These are phyloP conservation scores for Micronycteris hirsuta DNA, from an alignment of 2,113 vertebrate species.

Conservation along the genomic window DNA sequence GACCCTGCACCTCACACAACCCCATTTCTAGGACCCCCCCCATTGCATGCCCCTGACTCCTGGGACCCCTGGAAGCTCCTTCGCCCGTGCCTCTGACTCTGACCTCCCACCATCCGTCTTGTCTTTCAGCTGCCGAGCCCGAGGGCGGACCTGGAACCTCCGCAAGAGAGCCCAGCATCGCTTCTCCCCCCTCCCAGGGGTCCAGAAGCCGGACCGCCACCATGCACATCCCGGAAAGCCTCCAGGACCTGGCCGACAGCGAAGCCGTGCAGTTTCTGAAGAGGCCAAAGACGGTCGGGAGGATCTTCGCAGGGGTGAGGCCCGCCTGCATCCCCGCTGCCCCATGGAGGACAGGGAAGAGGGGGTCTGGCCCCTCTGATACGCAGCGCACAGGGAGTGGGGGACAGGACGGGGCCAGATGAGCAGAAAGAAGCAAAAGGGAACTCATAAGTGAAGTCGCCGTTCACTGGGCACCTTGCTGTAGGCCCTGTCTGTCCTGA, in stretches of 20 bases:
- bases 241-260: conserved; percentile 56
- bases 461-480: neutral
- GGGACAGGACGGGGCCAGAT: neutral
- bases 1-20: too few species aligned
- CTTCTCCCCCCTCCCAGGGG: neutral
- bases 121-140: neutral
- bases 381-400: neutral
- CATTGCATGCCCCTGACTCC: neutral
- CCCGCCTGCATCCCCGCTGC: neutral
- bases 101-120: neutral
- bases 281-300: conserved; percentile 55
- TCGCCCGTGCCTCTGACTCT: neutral
- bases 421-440: neutral
- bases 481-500: accelerated
- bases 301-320: conserved; percentile 74
- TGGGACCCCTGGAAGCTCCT: neutral
- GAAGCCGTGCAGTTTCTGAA: conserved; percentile 68
- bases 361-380: neutral
- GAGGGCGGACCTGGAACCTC: neutral
- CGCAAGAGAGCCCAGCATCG: neutral
- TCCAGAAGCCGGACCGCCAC: neutral
- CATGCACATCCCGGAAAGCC: conserved; percentile 62
- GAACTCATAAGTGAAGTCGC: too few species aligned
- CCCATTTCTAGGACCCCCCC: neutral
- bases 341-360: neutral